Evolutionary conservation across 2,113 vertebrate genomes (phyloP).

Genomic region (Hyla sarda): DNA sequence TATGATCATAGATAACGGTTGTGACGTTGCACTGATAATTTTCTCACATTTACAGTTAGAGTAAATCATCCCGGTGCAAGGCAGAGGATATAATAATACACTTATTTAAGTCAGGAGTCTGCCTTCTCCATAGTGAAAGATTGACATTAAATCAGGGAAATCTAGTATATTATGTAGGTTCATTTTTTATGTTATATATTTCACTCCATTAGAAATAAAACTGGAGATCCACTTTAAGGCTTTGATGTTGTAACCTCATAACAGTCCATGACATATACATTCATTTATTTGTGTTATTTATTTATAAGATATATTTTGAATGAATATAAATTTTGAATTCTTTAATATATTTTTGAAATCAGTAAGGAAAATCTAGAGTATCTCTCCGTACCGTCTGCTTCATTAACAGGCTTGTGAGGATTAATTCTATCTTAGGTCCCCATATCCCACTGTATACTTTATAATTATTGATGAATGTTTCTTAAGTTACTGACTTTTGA

Average conservation of each 20-base stretch:
- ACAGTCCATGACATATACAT: not conserved
- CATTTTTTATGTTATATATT: not conserved
- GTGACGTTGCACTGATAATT: no score
- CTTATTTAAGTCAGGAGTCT: no score
- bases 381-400: not conserved
- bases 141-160: no score
- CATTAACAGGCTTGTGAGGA: not conserved
- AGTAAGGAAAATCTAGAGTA: not conserved
- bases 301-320: not conserved
- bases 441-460: not conserved
- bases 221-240: not conserved
- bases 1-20: no score
- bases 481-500: not conserved
- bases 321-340: not conserved
- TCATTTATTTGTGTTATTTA: not conserved
- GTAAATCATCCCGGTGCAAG: no score
- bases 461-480: conserved; percentile 5
- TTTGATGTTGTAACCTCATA: not conserved
- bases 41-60: no score
- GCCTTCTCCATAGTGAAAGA: no score
- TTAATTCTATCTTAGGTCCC: not conserved
- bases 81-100: no score
- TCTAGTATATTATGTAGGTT: no score
- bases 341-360: not conserved
- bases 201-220: not conserved